These are phyloP conservation scores for Cyphomyrus discorhynchus DNA, from an alignment of 2,113 vertebrate species.

Conservation along the genomic window DNA sequence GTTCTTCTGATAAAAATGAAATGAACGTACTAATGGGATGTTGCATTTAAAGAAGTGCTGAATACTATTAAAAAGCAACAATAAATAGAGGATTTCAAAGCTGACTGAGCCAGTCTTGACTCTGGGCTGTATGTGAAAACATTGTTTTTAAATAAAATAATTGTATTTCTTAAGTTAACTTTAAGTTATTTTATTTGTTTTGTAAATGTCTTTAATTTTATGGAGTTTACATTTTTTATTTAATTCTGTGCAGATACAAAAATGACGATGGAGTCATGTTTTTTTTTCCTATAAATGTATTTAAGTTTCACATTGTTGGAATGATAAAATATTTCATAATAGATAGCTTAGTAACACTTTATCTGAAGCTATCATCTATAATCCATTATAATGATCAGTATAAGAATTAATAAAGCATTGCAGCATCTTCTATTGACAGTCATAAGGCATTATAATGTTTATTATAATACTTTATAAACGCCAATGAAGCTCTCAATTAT, in stretches of 20 bases:
- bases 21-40: neutral
- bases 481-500: neutral
- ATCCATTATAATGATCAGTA: neutral
- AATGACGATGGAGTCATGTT: conserved; percentile 70
- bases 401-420: neutral
- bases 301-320: conserved; percentile 62
- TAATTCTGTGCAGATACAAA: conserved; percentile 41
- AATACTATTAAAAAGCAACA: conserved; percentile 38
- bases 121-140: conserved; percentile 64
- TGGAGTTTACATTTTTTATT: conserved; percentile 74
- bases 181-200: conserved; percentile 69
- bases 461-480: neutral
- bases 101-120: conserved; percentile 74
- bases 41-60: neutral
- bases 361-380: neutral
- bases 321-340: neutral
- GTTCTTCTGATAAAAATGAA: conserved; percentile 36
- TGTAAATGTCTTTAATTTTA: conserved; percentile 63
- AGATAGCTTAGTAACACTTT: neutral
- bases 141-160: conserved; percentile 73
- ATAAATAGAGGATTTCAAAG: conserved; percentile 72
- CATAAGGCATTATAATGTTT: neutral
- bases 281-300: conserved; percentile 93
- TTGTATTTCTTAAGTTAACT: conserved; percentile 58
- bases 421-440: neutral